Base-by-base conservation (phyloP, 2,113 vertebrate species). In the Takifugu flavidus region DNA sequence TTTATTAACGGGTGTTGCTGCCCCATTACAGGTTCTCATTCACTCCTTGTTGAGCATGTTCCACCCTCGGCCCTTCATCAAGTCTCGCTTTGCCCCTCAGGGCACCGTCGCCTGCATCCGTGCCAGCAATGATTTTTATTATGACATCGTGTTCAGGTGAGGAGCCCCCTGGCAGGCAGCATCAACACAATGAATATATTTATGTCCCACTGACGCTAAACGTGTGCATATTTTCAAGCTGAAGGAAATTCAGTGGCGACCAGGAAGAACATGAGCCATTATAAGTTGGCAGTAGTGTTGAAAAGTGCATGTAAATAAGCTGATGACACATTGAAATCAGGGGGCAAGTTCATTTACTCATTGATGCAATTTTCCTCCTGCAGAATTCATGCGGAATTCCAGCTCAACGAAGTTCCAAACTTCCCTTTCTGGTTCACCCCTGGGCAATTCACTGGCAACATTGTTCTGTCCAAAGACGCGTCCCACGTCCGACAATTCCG, bases 341-440 rank as follows among this genome's bases (percentile, higher is more conserved):
- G 29, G 29, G 5, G 29, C 7, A 31, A 31, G 5, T 31, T 31
- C 2, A 31, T 31, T 31, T 31, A 5, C 7, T 39, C 14, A 25
- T 25, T 49, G n/a, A 2, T 20, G 20, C 47, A 49, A 6, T 71
- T 70, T 68, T 13, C 7, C 42, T 5, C 29, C 50, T 51, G 13
- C 91, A 98, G 97, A 84, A 95, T 99, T 83, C 97, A 99, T 0
- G 96, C 95, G 3, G 97, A 99, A 75, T 99, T 99, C 85, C 97
- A 99, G 90, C 92, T 99, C 56, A 99, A 98, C 0, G 95, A 98
- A 12, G 94, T 96, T 0, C 97, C 96, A 0, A 89, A 96, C 78
- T 97, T 96, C 72, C 97, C 96, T 13, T 99, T 99, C 90, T 99
- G 97, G 97, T 99, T 99, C 82, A 96, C 94, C 0, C 97, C 97